These are phyloP conservation scores for Loripinus fragilis DNA, from an alignment of 2,888 invertebrate species.

Conservation along the genomic window DNA sequence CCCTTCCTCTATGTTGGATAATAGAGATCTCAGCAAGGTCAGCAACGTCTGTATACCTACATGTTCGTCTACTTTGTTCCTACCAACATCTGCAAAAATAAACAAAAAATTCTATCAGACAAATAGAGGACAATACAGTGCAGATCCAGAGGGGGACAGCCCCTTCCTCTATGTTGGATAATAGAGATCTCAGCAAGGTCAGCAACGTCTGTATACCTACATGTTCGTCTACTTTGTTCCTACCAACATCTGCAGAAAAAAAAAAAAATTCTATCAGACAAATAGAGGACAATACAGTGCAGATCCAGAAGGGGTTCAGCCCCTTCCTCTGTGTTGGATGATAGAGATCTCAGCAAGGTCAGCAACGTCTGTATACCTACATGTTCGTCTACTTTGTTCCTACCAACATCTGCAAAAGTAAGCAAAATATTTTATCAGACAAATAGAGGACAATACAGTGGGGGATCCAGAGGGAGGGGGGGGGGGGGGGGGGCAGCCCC, in stretches of 20 bases:
- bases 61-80: constrained; percentile 82
- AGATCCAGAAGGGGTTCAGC: too few species aligned
- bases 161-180: constrained; percentile 71
- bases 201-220: constrained; percentile 76
- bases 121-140: too few species aligned
- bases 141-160: too few species aligned
- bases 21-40: constrained; percentile 73
- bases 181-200: constrained; percentile 73
- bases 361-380: constrained; percentile 76
- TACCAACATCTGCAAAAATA: constrained; percentile 79
- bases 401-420: constrained; percentile 79
- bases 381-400: constrained; percentile 82
- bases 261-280: too few species aligned
- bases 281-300: too few species aligned
- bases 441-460: too few species aligned
- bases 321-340: constrained; percentile 71
- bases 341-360: constrained; percentile 73
- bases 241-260: constrained; percentile 79
- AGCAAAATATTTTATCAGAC: too few species aligned
- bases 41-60: constrained; percentile 76
- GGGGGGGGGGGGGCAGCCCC: too few species aligned
- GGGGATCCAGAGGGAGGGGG: too few species aligned
- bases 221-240: constrained; percentile 82
- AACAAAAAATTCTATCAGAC: too few species aligned
- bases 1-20: constrained; percentile 71